These are phyloP conservation scores for Bursaphelenchus okinawaensis DNA, from an alignment of 2,888 invertebrate genomes.

Conservation along the genomic window DNA sequence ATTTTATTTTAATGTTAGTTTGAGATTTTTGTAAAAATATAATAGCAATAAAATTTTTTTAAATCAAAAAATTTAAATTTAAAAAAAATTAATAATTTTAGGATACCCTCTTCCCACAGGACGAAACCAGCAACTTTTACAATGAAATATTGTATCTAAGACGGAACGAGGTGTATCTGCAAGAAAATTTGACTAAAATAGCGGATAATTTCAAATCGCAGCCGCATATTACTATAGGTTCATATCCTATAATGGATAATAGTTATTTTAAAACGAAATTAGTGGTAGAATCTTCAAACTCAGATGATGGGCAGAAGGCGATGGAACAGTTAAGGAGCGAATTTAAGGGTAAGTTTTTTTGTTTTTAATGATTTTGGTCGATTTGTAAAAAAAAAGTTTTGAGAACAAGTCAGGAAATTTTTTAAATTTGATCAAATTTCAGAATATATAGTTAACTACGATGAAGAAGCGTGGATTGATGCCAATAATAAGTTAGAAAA, in stretches of 20 bases:
- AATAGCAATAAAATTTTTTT: too few relatives aligned
- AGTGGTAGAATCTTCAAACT: conserved; percentile 62
- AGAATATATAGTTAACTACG: conserved; percentile 61
- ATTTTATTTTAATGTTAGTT: too few relatives aligned
- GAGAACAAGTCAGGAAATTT: too few relatives aligned
- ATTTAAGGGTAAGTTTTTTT: conserved; percentile 34
- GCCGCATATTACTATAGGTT: conserved; percentile 63
- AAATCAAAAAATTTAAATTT: too few relatives aligned
- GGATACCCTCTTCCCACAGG: conserved; percentile 44
- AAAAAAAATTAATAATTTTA: conserved; percentile 25
- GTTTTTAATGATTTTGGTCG: too few relatives aligned
- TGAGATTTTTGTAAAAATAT: too few relatives aligned
- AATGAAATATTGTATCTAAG: conserved; percentile 56
- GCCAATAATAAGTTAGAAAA: conserved; percentile 46
- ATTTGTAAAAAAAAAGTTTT: too few relatives aligned
- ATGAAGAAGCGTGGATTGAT: conserved; percentile 58
- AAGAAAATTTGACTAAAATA: conserved; percentile 60
- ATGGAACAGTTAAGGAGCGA: conserved; percentile 28
- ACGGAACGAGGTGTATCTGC: conserved; percentile 59
- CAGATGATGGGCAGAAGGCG: conserved; percentile 28
- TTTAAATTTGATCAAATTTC: conserved; percentile 21
- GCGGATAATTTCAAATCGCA: conserved; percentile 60
- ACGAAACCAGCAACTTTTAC: conserved; percentile 28
- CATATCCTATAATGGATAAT: conserved; percentile 64
- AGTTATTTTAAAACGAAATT: conserved; percentile 64